phyloP scores from a whole-genome alignment of 1,140 invertebrate species.

The Pogonomyrmex californicus region DNA sequence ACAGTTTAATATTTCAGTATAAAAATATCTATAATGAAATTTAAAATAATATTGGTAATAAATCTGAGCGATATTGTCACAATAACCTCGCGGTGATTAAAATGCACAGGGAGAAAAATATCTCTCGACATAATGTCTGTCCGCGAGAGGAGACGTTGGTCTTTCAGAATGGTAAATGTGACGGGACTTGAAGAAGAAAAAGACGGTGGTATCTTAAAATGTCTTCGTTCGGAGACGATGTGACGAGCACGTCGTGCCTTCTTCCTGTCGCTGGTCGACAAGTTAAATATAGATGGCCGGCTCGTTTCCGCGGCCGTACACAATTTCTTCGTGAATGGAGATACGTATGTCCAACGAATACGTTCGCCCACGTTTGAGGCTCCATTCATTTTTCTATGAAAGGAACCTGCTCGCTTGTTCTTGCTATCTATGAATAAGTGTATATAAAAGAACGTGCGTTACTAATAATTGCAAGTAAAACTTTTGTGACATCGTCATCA shows the following conservation, averaged over 20 bases:
- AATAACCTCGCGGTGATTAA: conserved; percentile 28
- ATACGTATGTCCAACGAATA: conserved; percentile 40
- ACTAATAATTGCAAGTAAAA: conserved; percentile 5
- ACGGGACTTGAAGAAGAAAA: conserved; percentile 63
- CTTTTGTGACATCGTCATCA: too few relatives aligned
- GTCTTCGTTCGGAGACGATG: conserved; percentile 70
- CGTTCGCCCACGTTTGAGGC: conserved; percentile 10
- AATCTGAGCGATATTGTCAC: conserved; percentile 14
- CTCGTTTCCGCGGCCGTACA: conserved; percentile 78
- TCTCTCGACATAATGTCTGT: conserved; percentile 48
- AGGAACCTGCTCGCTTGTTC: neutral
- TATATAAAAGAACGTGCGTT: neutral
- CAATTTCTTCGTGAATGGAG: conserved; percentile 80
- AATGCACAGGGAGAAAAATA: conserved; percentile 41
- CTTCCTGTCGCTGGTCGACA: conserved; percentile 78
- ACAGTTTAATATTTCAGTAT: conserved; percentile 57
- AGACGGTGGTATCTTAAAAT: conserved; percentile 66
- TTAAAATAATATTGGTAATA: conserved; percentile 25
- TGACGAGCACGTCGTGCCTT: conserved; percentile 76
- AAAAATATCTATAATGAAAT: too few relatives aligned
- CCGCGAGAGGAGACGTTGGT: conserved; percentile 50
- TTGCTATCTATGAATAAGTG: neutral
- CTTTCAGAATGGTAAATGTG: conserved; percentile 43
- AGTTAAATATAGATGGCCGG: conserved; percentile 77
- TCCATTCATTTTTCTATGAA: conserved; percentile 59